phyloP scores from a whole-genome alignment of 2,797 vertebrate species.

The Cheirogaleus major region DNA sequence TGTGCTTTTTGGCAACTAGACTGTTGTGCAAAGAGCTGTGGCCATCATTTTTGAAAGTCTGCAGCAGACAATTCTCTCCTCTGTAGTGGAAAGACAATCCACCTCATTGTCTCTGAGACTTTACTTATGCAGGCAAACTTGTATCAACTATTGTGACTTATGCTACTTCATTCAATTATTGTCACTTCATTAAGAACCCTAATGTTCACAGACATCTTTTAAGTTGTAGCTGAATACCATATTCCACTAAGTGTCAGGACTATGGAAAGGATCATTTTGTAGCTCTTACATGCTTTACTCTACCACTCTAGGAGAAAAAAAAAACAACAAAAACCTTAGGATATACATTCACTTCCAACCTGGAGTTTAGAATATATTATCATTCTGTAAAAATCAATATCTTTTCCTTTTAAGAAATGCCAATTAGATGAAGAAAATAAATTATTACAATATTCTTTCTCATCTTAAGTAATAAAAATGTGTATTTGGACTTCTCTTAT shows the following conservation, averaged over 20 bases:
- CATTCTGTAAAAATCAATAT: not conserved
- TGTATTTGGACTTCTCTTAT: not conserved
- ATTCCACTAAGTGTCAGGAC: not conserved
- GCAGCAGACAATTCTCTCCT: not conserved
- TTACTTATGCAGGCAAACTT: not conserved
- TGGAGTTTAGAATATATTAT: not conserved
- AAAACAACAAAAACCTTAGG: not conserved
- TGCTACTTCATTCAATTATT: not conserved
- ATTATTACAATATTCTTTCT: slow-evolving; percentile 19
- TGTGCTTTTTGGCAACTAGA: not conserved
- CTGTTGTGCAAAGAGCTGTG: not conserved
- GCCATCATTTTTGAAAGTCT: not conserved
- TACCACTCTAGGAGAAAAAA: not conserved
- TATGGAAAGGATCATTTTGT: not conserved
- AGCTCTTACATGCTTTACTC: not conserved
- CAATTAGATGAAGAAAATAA: slow-evolving; percentile 29
- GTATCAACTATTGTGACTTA: not conserved
- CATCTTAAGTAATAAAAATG: not conserved
- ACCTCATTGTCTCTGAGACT: not conserved
- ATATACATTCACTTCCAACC: not conserved
- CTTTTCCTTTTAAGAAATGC: not conserved
- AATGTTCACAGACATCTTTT: not conserved
- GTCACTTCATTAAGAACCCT: not conserved
- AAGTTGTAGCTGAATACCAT: not conserved
- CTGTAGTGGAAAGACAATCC: not conserved